Evolutionary conservation across 2,888 invertebrate species (phyloP).

Genomic region (Heliconius cydno): DNA sequence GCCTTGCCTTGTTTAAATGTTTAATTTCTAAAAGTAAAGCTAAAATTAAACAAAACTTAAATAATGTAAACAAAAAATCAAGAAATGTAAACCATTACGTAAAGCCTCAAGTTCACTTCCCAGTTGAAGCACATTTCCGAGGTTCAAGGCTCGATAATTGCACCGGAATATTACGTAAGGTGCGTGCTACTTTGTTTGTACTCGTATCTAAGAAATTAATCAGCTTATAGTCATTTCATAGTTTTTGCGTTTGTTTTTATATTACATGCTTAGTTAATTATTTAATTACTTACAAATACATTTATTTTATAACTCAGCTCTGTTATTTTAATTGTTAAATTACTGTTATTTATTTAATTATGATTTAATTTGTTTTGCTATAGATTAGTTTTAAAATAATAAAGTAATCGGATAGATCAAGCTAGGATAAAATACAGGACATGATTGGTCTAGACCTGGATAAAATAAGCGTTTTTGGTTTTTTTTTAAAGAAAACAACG

Average conservation of each 20-base stretch:
- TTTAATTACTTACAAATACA: not conserved
- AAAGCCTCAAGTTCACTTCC: conserved; percentile 38
- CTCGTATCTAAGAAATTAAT: conserved; percentile 6
- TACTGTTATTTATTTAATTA: too few species aligned
- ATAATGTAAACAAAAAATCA: not conserved
- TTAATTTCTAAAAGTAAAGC: too few species aligned
- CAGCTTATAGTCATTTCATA: not conserved
- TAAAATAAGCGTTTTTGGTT: too few species aligned
- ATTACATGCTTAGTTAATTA: conserved; percentile 2
- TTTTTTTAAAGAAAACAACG: too few species aligned
- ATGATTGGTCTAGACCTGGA: too few species aligned
- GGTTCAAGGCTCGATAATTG: conserved; percentile 57
- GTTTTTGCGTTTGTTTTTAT: not conserved
- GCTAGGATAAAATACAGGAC: too few species aligned
- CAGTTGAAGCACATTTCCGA: conserved; percentile 50
- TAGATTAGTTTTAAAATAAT: too few species aligned
- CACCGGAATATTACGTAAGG: conserved; percentile 46
- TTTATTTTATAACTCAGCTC: not conserved
- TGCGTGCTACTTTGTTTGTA: not conserved
- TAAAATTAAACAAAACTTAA: not conserved
- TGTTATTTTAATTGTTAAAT: not conserved
- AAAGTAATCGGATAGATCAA: too few species aligned
- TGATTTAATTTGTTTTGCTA: too few species aligned
- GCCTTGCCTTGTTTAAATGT: too few species aligned
- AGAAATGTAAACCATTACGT: conserved; percentile 11